A percentile compares a stretch with the other conserved stretches of the same genome.
phyloP scores from a whole-genome alignment of 2,113 vertebrate species.

The Tinamus guttatus region DNA sequence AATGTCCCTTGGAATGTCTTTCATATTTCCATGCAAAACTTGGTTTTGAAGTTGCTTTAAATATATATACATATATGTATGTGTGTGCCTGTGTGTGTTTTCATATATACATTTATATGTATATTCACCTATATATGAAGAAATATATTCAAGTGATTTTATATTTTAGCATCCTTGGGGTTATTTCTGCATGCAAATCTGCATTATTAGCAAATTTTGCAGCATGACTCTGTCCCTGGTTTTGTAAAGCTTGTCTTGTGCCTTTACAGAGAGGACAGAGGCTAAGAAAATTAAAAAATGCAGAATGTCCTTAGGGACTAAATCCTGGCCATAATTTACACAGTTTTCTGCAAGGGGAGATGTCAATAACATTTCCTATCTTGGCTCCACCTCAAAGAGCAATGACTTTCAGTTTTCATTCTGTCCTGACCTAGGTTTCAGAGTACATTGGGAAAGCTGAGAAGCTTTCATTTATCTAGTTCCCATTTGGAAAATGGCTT shows the following conservation, averaged over 20 bases:
- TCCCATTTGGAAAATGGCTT: neutral
- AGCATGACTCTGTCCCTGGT: neutral
- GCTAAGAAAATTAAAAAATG: neutral
- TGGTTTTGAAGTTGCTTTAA: neutral
- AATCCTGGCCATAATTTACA: neutral
- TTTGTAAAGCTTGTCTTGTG: neutral
- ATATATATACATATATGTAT: neutral
- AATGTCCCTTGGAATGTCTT: neutral
- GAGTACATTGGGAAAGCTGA: neutral
- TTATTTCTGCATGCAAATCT: neutral
- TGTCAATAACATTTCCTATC: neutral
- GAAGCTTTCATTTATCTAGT: neutral
- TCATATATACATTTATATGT: no score
- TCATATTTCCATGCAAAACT: neutral
- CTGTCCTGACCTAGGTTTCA: neutral
- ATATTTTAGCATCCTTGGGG: neutral
- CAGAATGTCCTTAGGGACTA: neutral
- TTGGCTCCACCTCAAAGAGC: constrained; percentile 27
- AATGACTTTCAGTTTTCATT: constrained; percentile 49
- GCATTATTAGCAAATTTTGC: neutral
- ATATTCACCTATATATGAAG: neutral
- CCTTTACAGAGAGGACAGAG: neutral
- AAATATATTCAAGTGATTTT: neutral
- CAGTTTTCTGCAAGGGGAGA: constrained; percentile 9
- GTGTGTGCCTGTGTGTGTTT: no score